These are phyloP conservation scores for Xerus rutilus DNA, from an alignment of 2,797 vertebrate genomes.

Conservation along the genomic window DNA sequence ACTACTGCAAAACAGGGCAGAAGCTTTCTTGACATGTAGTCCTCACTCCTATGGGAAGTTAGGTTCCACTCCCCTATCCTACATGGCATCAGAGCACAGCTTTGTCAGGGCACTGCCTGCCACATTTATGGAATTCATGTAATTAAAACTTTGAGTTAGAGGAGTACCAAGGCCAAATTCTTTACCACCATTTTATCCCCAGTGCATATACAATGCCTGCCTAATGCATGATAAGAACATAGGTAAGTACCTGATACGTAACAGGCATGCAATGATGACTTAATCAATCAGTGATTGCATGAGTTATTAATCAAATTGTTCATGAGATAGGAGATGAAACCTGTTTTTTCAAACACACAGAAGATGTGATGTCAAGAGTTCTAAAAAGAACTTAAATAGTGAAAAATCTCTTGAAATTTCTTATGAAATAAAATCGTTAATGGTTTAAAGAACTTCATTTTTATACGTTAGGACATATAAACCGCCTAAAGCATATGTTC, in stretches of 20 bases:
- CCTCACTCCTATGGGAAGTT: background rate
- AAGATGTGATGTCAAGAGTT: background rate
- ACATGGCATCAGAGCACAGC: background rate
- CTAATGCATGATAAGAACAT: background rate
- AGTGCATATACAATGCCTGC: background rate
- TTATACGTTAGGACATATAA: background rate
- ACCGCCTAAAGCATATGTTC: background rate
- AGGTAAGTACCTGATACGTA: background rate
- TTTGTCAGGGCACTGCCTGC: background rate
- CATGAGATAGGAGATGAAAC: background rate
- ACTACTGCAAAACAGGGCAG: background rate
- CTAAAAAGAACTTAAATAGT: background rate
- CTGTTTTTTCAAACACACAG: background rate
- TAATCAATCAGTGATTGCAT: constrained; percentile 5
- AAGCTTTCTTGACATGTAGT: background rate
- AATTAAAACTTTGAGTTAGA: constrained; percentile 34
- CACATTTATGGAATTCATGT: background rate
- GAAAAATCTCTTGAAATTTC: background rate
- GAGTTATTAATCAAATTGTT: background rate
- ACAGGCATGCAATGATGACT: background rate
- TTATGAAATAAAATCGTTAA: background rate
- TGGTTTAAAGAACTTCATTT: constrained; percentile 32
- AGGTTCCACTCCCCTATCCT: background rate
- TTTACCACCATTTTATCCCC: background rate
- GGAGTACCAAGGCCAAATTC: background rate